Evolutionary conservation across 2,888 invertebrate species (phyloP), one percentile per base, ranked within the genome.

Genomic region (Agrochola macilenta): DNA sequence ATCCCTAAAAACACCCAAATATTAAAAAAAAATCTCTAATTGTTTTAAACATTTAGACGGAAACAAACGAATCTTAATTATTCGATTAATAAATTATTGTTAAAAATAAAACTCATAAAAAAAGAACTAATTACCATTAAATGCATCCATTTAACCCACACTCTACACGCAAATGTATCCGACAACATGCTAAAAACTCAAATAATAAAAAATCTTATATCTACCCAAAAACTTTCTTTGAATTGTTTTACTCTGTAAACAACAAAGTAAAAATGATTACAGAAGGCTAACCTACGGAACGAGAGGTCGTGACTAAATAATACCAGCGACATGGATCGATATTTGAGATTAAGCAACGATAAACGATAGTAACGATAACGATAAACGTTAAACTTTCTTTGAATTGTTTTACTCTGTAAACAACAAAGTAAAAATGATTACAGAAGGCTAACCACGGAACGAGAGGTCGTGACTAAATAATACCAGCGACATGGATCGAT

Each of bases 381-480:
- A n/a, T n/a, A n/a, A n/a, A n/a, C n/a, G n/a, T n/a, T n/a, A 43
- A 43, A 43, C 43, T 43, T 43, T 43, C 43, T 9, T 78, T 70
- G 1, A 26, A 57, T 49, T 49, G 5, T 9, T 14, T n/a, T 60
- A 26, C 17, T 69, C 1, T 23, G 8, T 17, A n/a, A 17, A 54
- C 12, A 26, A 61, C 3, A 23, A 46, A 35, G 2, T 5, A 11
- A 17, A 39, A 12, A 26, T 23, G 30, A 23, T 14, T 1, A 26
- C 78, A 78, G 78, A 63, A 78, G 63, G 14, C 0, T 63, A 46
- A 46, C 46, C 43, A 39, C 39, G 39, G 7, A 7, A 39, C 39
- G 1, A 39, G 7, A 39, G 39, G 7, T 39, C 39, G 39, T 39
- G 11, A 23, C 52, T 23, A 23, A 20, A 23, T 23, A 23, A 8